Evolutionary conservation across 2,113 vertebrate species (phyloP), one percentile per base, ranked within the genome.

Genomic region (Anguilla rostrata): DNA sequence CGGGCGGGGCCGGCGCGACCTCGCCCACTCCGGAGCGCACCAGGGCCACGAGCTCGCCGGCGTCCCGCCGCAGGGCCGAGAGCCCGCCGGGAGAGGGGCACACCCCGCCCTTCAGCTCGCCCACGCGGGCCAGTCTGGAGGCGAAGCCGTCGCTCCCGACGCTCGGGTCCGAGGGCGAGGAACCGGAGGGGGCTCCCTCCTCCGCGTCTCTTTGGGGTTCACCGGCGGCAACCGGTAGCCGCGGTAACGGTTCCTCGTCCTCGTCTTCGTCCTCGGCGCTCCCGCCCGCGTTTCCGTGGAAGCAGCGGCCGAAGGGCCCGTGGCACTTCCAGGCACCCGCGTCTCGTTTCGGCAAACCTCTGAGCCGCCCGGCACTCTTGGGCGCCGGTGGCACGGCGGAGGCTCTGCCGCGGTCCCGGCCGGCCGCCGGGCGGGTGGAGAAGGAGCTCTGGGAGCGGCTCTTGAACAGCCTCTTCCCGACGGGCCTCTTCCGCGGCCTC

Each of bases 221-320:
- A 11, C 49, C 49, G 49, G 49, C 9, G 49, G 49, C 86, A 26
- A 92, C 89, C 0, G 82, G 85, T 63, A 84, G 88, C 88, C 85
- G 71, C 34, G 0, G 29, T 15, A 39, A 11, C 81, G 43, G 88
- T 2, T 95, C 96, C 79, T 95, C 96, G 60, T 97, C 97, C 0
- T 94, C 95, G 1, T 98, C 98, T 22, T 98, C 97, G 0, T 98
- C 97, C 81, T 96, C 96, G 34, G 94, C 89, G 3, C 90, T 94
- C 29, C 87, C 89, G 87, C 95, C 96, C 78, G 34, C 34, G 34
- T 92, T 96, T 90, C 96, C 97, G 78, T 97, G 96, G 93, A 99
- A 99, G 90, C 98, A 99, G 91, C 97, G 97, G 92, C 97, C 98
- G 49, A 99, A 99, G 86, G 98, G 98, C 2, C 97, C 96, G 11